Conservation (phyloP, 30 jellyfish, hydroid and myxozoan species). For the Aurelia coerulea region DNA sequence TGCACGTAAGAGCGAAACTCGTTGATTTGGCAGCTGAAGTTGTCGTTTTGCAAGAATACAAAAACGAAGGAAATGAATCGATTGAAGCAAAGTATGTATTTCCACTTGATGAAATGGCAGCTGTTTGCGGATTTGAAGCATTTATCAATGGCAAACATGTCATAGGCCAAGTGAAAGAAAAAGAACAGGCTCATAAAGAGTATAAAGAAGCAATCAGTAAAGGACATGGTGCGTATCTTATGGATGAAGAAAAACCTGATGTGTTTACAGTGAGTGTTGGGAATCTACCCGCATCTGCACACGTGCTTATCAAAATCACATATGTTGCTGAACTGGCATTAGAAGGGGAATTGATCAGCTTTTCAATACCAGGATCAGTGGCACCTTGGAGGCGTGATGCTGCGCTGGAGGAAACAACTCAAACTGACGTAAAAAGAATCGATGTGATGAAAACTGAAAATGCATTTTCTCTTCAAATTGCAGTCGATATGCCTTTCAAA, state of each 20-base stretch:
- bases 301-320: constrained; percentile 85
- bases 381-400: constrained; percentile 92
- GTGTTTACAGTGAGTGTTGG: constrained; percentile 95
- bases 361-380: constrained; percentile 86
- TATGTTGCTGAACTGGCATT: constrained; percentile 88
- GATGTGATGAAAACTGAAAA: constrained; percentile 21
- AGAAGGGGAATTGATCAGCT: constrained; percentile 82
- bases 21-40: too few relatives aligned
- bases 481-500: constrained; percentile 88
- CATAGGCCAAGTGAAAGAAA: too few relatives aligned
- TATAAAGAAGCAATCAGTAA: too few relatives aligned
- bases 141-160: too few relatives aligned
- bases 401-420: constrained; percentile 67
- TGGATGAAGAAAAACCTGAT: constrained; percentile 95
- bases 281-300: constrained; percentile 89
- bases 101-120: constrained; percentile 87
- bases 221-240: constrained; percentile 73
- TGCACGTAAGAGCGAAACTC: constrained; percentile 24
- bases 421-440: constrained; percentile 43
- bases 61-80: constrained; percentile 74
- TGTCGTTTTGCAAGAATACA: constrained; percentile 37
- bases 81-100: constrained; percentile 28
- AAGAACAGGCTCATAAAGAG: too few relatives aligned
- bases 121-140: constrained; percentile 78
- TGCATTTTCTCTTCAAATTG: constrained; percentile 73